These are phyloP conservation scores for Echinops telfairi DNA, from an alignment of 2,113 vertebrate species.

Conservation along the genomic window DNA sequence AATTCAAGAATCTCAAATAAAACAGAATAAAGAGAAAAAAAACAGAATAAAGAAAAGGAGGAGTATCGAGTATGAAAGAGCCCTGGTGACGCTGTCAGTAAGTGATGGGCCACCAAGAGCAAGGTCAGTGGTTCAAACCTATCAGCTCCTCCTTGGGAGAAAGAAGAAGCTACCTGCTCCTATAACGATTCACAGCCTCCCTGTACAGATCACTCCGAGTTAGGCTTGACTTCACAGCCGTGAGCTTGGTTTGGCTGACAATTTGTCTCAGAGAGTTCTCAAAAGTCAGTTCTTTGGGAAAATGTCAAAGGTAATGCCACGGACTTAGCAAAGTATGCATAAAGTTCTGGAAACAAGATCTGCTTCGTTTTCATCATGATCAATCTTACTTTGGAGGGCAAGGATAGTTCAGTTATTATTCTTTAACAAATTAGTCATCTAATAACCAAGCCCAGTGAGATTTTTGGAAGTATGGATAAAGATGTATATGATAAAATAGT, in stretches of 20 bases:
- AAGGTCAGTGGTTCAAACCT: no score
- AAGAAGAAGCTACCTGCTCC: no score
- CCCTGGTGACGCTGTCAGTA: no score
- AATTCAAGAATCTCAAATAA: neutral
- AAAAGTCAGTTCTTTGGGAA: neutral
- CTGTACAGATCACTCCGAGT: no score
- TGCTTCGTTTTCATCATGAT: neutral
- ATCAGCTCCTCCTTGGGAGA: no score
- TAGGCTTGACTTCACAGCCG: no score
- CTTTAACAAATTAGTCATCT: conserved; percentile 15
- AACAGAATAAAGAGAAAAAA: no score
- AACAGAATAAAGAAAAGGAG: no score
- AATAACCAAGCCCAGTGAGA: conserved; percentile 8
- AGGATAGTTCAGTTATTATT: neutral
- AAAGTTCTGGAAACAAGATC: neutral
- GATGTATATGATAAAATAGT: neutral
- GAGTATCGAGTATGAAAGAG: no score
- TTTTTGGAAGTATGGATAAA: neutral
- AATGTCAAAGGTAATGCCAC: neutral
- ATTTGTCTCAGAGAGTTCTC: neutral
- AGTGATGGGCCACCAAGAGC: no score
- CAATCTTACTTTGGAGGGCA: neutral
- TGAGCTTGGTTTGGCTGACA: no score
- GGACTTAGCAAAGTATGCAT: neutral
- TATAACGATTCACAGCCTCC: no score